A percentile compares a stretch with the other conserved stretches of the same genome.
Conservation (phyloP, 2,888 invertebrate species). For the Leptinotarsa haldemani region DNA sequence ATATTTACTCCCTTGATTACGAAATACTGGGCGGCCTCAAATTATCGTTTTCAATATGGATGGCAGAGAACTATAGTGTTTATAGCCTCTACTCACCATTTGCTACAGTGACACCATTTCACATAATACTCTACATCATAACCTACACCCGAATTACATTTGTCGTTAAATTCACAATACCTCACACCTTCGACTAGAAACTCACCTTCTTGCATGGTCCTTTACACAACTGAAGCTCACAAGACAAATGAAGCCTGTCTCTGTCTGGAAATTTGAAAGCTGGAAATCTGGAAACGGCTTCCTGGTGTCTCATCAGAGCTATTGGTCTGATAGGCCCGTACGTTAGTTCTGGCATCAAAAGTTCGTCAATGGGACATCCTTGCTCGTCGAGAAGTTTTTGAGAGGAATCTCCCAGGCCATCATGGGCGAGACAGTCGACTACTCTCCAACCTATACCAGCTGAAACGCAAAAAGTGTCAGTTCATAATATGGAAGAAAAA, state of each 20-base stretch:
- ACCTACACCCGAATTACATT: no score
- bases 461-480: conserved; percentile 43
- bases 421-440: conserved; percentile 82
- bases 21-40: no score
- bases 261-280: conserved; percentile 88
- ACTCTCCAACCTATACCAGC: conserved; percentile 80
- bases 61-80: no score
- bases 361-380: conserved; percentile 81
- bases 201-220: conserved; percentile 75
- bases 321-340: conserved; percentile 60
- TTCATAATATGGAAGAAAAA: no score
- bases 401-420: conserved; percentile 80
- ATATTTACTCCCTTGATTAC: no score
- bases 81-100: no score
- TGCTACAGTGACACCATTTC: no score
- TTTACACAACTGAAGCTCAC: conserved; percentile 81
- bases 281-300: conserved; percentile 74
- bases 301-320: conserved; percentile 63
- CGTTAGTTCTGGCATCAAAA: conserved; percentile 71
- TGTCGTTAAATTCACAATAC: neutral
- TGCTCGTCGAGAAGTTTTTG: conserved; percentile 79
- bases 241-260: conserved; percentile 81
- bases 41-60: no score
- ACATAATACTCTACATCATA: no score
- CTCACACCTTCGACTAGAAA: neutral